Conservation (phyloP, 2,888 invertebrate genomes). For the Oligia fasciuncula region DNA sequence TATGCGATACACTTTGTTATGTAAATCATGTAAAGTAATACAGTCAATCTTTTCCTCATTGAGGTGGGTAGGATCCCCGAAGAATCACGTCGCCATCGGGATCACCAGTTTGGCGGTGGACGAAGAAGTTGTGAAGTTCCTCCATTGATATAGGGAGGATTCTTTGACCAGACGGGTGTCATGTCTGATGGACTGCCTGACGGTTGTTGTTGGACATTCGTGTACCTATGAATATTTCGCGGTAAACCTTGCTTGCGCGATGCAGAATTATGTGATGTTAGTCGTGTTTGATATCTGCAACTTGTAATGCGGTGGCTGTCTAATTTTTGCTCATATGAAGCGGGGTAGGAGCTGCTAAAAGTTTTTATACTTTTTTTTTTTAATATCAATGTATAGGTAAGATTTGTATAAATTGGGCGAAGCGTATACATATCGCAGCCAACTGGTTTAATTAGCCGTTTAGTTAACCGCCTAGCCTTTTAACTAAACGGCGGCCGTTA, state of each 20-base stretch:
- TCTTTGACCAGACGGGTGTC: not conserved
- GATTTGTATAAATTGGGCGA: not conserved
- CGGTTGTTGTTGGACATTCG: not conserved
- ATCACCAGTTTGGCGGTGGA: not conserved
- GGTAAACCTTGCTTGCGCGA: not conserved
- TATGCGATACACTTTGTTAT: conserved; percentile 1
- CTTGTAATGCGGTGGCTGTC: not conserved
- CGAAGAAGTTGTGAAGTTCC: not conserved
- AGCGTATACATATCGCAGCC: too few species aligned
- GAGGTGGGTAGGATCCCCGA: not conserved
- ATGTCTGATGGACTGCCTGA: not conserved
- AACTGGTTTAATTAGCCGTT: too few species aligned
- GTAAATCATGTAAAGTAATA: conserved; percentile 27
- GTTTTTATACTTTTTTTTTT: not conserved
- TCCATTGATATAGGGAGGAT: not conserved
- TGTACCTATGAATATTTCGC: not conserved
- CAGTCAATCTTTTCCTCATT: conserved; percentile 5
- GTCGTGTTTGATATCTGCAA: not conserved
- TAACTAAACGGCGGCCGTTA: too few species aligned
- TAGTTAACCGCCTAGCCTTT: too few species aligned
- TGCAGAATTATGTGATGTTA: not conserved
- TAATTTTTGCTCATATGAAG: not conserved
- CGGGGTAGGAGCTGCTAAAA: not conserved
- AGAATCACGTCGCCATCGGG: not conserved
- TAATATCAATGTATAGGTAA: not conserved